phyloP scores from a whole-genome alignment of 2,113 vertebrate species.

The Mixornis gularis region DNA sequence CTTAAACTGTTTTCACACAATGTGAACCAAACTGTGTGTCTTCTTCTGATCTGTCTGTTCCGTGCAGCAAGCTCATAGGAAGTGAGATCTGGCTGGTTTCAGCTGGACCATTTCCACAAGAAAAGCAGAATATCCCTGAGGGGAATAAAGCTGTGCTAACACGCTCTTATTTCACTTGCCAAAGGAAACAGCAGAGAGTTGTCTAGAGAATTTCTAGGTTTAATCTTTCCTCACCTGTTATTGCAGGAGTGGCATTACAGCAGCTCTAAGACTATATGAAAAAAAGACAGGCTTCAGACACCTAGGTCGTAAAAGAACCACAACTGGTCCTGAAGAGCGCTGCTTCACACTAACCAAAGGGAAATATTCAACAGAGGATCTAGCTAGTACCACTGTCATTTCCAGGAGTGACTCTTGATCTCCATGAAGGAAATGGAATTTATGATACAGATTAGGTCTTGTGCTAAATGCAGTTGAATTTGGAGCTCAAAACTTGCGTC shows the following conservation, averaged over 20 bases:
- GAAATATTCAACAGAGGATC: neutral
- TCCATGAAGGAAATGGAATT: neutral
- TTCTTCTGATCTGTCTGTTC: constrained; percentile 40
- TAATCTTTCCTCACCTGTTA: neutral
- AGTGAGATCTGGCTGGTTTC: constrained; percentile 35
- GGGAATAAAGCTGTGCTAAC: constrained; percentile 19
- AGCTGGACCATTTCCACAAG: constrained; percentile 18
- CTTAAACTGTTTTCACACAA: constrained; percentile 44
- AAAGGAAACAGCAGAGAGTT: neutral
- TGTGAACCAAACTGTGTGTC: constrained; percentile 1
- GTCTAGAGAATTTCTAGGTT: neutral
- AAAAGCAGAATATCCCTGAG: constrained; percentile 11
- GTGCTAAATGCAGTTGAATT: neutral
- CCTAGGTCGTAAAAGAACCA: neutral
- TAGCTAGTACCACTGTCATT: neutral
- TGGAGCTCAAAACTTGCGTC: neutral
- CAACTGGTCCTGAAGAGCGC: neutral
- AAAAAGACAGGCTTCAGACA: neutral
- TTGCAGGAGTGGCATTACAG: neutral
- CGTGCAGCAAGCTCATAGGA: neutral
- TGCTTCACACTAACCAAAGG: neutral
- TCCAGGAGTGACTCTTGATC: neutral
- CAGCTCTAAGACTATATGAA: neutral
- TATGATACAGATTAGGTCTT: neutral
- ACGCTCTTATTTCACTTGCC: neutral